Conservation (phyloP, 2,113 vertebrate species). For the Sterrhoptilus dennistouni region DNA sequence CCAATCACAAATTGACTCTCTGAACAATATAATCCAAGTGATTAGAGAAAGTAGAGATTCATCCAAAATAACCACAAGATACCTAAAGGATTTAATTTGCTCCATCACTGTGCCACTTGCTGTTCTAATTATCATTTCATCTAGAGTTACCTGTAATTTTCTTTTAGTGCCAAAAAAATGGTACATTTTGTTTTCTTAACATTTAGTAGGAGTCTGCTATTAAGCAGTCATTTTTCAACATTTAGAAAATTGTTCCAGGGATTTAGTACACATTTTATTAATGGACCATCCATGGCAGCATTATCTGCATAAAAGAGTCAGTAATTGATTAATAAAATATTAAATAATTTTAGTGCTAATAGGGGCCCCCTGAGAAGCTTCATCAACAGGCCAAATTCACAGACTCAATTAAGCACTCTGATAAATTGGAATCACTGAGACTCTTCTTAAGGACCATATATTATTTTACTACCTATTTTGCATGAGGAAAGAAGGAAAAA, state of each 20-base stretch:
- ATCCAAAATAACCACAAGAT: conserved; percentile 69
- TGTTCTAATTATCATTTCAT: conserved; percentile 72
- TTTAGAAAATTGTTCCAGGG: conserved; percentile 40
- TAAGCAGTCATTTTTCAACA: conserved; percentile 70
- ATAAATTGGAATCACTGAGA: conserved; percentile 30
- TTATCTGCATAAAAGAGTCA: conserved; percentile 42
- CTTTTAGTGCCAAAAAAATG: conserved; percentile 56
- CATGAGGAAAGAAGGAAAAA: not conserved
- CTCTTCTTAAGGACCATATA: not conserved
- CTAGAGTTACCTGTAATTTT: conserved; percentile 72
- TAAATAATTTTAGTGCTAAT: conserved; percentile 71
- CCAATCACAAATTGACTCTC: conserved; percentile 43
- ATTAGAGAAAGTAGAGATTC: conserved; percentile 64
- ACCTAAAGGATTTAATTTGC: conserved; percentile 62
- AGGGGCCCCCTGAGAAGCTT: conserved; percentile 25
- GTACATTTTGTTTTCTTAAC: conserved; percentile 68
- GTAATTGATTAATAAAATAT: conserved; percentile 74
- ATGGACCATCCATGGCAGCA: conserved; percentile 14
- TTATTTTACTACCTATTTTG: not conserved
- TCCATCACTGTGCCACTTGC: conserved; percentile 49
- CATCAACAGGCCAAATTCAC: conserved; percentile 47
- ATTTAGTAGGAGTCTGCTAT: conserved; percentile 65
- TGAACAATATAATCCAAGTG: conserved; percentile 58
- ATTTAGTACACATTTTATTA: conserved; percentile 49
- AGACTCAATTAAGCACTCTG: conserved; percentile 58